phyloP scores from a whole-genome alignment of 2,888 invertebrate species.

The Lasioglossum calceatum region DNA sequence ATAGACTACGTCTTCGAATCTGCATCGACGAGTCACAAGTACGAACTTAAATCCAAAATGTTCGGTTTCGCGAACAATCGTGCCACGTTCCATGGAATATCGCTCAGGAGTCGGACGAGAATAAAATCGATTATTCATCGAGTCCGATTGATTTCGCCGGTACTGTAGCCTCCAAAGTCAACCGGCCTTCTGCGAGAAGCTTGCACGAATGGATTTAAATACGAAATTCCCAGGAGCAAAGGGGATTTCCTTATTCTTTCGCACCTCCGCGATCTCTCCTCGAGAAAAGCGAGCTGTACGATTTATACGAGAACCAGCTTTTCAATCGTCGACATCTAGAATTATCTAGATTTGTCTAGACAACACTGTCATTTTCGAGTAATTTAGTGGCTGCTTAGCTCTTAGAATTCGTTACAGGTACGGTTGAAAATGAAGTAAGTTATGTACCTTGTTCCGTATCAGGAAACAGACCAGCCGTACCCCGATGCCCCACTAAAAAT shows the following conservation, averaged over 20 bases:
- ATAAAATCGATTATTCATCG: constrained; percentile 11
- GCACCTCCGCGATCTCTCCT: background rate
- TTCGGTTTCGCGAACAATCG: background rate
- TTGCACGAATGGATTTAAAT: constrained; percentile 5
- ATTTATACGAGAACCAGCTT: background rate
- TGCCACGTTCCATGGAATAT: background rate
- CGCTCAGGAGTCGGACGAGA: background rate
- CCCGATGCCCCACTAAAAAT: no score
- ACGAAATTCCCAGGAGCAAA: background rate
- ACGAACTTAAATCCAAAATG: background rate
- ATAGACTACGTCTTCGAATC: background rate
- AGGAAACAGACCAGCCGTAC: no score
- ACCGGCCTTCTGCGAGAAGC: background rate
- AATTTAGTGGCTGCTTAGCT: no score
- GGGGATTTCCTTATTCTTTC: background rate
- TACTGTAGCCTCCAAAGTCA: background rate
- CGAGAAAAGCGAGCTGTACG: background rate
- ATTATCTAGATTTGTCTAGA: no score
- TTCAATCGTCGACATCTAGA: background rate
- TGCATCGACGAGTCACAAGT: background rate
- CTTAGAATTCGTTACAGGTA: no score
- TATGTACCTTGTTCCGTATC: no score
- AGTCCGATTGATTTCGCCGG: background rate
- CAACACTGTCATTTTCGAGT: no score
- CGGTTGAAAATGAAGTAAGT: no score